phyloP scores from a whole-genome alignment of 1,140 invertebrate species.

The Papilio machaon region DNA sequence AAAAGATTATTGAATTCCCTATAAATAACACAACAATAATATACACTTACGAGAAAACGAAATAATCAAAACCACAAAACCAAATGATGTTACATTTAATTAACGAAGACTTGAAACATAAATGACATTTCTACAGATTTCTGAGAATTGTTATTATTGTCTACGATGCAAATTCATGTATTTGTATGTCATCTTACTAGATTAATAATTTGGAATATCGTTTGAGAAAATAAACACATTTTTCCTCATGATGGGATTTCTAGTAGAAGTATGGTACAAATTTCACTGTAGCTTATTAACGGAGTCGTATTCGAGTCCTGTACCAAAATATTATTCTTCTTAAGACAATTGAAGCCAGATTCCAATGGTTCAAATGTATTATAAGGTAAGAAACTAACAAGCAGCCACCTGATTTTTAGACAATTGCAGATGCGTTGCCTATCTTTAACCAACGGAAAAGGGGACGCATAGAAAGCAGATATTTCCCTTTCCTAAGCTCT shows the following conservation, averaged over 20 bases:
- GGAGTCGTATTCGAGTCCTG: no score
- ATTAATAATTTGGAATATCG: neutral
- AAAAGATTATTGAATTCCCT: neutral
- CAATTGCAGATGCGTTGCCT: no score
- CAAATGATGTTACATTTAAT: conserved; percentile 12
- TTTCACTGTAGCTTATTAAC: no score
- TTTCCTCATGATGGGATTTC: neutral
- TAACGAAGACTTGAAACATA: neutral
- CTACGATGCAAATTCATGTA: neutral
- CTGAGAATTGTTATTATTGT: neutral
- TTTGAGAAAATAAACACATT: neutral
- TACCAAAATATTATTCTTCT: no score
- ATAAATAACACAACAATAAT: neutral
- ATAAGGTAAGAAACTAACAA: no score
- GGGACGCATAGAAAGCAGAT: no score
- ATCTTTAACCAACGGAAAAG: no score
- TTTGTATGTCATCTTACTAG: neutral
- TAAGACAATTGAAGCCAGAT: no score
- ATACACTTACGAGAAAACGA: neutral
- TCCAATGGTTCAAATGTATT: no score
- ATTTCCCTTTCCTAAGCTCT: no score
- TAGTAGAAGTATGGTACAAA: no score
- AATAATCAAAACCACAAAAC: conserved; percentile 22
- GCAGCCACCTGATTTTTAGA: no score
- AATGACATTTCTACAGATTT: neutral